These are phyloP conservation scores for Dynastes hyllus DNA, from an alignment of 2,888 invertebrate genomes.

Conservation along the genomic window DNA sequence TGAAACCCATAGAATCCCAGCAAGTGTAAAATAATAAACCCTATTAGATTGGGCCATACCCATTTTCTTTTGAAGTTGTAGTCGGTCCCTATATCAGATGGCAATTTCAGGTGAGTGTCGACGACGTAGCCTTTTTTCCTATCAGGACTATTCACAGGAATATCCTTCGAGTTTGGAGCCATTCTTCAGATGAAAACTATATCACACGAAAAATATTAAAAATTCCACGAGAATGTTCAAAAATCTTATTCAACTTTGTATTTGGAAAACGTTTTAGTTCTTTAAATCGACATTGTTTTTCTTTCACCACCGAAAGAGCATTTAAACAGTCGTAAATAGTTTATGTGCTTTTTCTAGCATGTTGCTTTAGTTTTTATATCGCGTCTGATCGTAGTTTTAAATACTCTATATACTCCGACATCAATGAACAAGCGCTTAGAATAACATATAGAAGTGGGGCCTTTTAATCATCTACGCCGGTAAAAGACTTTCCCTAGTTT, in stretches of 20 bases:
- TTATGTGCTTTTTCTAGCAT: conserved; percentile 31
- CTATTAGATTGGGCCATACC: conserved; percentile 78
- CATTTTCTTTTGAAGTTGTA: conserved; percentile 72
- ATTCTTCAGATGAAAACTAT: conserved; percentile 24
- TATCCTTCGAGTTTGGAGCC: conserved; percentile 50
- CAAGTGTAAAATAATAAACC: conserved; percentile 75
- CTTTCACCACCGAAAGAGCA: no score
- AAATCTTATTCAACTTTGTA: neutral
- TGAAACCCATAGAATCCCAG: conserved; percentile 73
- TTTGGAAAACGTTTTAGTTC: neutral
- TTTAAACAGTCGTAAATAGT: neutral
- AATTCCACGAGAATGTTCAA: neutral
- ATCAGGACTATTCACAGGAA: conserved; percentile 31
- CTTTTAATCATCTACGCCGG: conserved; percentile 12
- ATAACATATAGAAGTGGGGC: conserved; percentile 26
- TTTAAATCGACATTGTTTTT: neutral
- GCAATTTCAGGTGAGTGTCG: conserved; percentile 61
- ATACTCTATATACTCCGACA: conserved; percentile 25
- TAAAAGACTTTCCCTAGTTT: conserved; percentile 41
- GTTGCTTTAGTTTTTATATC: conserved; percentile 35
- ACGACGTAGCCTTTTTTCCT: conserved; percentile 33
- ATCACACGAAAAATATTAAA: neutral
- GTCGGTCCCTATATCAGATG: conserved; percentile 73
- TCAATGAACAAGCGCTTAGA: conserved; percentile 35
- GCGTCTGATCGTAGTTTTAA: conserved; percentile 9